Evolutionary conservation across 2,888 invertebrate genomes (phyloP).

Genomic region (Nemapogon koenigi): DNA sequence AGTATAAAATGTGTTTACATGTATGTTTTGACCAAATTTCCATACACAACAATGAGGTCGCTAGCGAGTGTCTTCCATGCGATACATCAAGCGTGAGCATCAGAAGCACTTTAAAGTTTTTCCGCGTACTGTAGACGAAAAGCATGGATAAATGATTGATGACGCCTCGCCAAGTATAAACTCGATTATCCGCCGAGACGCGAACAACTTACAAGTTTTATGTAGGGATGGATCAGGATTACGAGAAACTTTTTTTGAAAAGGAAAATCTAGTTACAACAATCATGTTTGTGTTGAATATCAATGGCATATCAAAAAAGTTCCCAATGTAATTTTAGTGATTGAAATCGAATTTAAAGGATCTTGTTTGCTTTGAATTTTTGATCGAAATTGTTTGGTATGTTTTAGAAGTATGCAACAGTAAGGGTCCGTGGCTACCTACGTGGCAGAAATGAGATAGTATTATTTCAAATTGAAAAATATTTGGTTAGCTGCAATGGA

Average conservation of each 20-base stretch:
- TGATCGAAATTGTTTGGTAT: too few species aligned
- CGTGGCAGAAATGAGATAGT: too few species aligned
- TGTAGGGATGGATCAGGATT: constrained; percentile 65
- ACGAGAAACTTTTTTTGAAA: constrained; percentile 47
- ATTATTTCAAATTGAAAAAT: too few species aligned
- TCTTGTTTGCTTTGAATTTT: too few species aligned
- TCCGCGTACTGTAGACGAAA: constrained; percentile 31
- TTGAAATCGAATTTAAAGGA: neutral
- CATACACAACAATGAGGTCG: constrained; percentile 18
- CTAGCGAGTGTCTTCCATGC: constrained; percentile 24
- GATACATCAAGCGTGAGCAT: constrained; percentile 49
- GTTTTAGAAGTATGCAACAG: too few species aligned
- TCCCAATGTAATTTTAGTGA: neutral
- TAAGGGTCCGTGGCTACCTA: too few species aligned
- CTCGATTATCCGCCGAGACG: constrained; percentile 64
- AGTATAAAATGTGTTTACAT: neutral
- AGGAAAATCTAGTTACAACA: constrained; percentile 55
- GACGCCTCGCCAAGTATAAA: constrained; percentile 61
- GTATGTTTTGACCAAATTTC: constrained; percentile 1
- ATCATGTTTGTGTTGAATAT: constrained; percentile 57
- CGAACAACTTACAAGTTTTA: constrained; percentile 64
- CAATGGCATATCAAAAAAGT: constrained; percentile 22
- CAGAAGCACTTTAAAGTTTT: constrained; percentile 57
- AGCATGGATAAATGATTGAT: constrained; percentile 61
- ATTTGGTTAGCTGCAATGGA: too few species aligned